Evolutionary conservation across 1,140 invertebrate genomes (phyloP).

Genomic region (Dreissena rostriformis): DNA sequence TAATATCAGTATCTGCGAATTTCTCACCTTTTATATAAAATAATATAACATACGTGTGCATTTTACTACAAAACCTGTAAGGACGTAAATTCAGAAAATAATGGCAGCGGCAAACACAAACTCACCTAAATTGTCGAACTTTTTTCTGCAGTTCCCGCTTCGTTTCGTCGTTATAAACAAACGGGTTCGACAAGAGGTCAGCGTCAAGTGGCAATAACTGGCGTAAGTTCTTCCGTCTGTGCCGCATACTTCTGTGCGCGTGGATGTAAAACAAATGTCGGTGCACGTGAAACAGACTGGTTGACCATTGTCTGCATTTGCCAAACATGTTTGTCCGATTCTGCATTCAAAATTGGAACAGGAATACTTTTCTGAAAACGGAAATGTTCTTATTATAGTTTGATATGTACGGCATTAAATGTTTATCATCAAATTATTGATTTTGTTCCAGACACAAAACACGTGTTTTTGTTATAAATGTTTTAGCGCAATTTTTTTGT

Average conservation of each 20-base stretch:
- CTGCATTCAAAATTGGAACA: conserved; percentile 89
- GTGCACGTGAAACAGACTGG: conserved; percentile 81
- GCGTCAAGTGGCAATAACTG: conserved; percentile 69
- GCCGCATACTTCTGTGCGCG: conserved; percentile 66
- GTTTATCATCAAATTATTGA: neutral
- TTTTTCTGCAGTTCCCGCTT: conserved; percentile 64
- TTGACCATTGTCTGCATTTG: conserved; percentile 86
- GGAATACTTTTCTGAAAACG: conserved; percentile 86
- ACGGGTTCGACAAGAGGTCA: conserved; percentile 63
- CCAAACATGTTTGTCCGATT: conserved; percentile 89
- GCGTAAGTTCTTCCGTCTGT: conserved; percentile 70
- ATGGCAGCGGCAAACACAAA: neutral
- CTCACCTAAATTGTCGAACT: neutral
- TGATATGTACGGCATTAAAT: neutral
- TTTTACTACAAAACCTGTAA: too few species aligned
- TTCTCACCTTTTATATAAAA: too few species aligned
- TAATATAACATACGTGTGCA: too few species aligned
- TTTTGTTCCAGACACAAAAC: neutral
- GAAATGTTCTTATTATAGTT: neutral
- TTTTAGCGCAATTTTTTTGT: neutral
- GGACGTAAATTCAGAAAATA: too few species aligned
- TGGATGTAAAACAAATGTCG: conserved; percentile 43
- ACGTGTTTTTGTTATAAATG: neutral
- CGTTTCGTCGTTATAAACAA: conserved; percentile 60
- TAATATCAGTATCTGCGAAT: too few species aligned